A percentile compares a stretch with the other conserved stretches of the same genome.
phyloP scores from a whole-genome alignment of 2,797 vertebrate genomes.

The Phalloptychus januarius region DNA sequence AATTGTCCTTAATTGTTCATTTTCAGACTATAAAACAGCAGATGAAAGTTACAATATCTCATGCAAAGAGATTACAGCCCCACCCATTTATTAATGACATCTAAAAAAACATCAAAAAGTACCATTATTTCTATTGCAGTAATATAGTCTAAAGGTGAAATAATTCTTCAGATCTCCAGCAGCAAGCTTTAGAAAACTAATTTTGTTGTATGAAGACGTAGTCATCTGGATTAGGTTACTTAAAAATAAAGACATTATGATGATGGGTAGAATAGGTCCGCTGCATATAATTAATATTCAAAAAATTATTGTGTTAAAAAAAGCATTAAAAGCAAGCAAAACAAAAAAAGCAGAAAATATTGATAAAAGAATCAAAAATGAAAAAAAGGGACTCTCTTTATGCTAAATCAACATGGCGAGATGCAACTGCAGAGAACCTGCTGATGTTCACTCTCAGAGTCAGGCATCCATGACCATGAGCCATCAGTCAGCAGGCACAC shows the following conservation, averaged over 20 bases:
- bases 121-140: neutral
- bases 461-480: conserved; percentile 57
- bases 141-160: neutral
- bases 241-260: neutral
- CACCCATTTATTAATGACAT: neutral
- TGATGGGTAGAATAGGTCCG: neutral
- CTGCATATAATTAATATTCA: neutral
- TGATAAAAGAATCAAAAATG: conserved; percentile 8
- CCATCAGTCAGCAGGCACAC: conserved; percentile 55
- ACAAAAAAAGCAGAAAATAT: neutral
- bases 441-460: conserved; percentile 40
- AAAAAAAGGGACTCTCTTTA: conserved; percentile 8
- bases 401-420: conserved; percentile 31
- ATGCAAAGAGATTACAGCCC: neutral
- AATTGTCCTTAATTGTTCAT: neutral
- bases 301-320: conserved; percentile 3
- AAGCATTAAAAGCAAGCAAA: neutral
- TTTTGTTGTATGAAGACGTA: neutral
- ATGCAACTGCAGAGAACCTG: conserved; percentile 45
- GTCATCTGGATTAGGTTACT: neutral
- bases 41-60: neutral
- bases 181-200: neutral
- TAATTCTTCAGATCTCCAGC: neutral
- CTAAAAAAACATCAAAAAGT: neutral
- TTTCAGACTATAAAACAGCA: conserved; percentile 3